Evolutionary conservation across 2,113 vertebrate genomes (phyloP).

Genomic region (Malurus melanocephalus): DNA sequence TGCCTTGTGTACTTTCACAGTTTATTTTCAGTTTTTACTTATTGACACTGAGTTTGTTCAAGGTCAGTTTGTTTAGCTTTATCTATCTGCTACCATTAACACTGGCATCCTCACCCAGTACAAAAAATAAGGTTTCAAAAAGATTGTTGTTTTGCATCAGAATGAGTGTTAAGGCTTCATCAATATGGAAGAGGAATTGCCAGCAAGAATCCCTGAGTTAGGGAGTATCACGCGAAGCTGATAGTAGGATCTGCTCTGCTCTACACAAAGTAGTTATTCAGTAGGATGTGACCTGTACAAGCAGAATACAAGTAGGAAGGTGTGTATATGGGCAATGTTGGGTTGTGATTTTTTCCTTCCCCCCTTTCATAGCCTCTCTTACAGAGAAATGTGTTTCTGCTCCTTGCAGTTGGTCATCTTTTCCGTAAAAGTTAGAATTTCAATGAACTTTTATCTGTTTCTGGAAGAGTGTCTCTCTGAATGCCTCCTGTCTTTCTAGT

Average conservation of each 20-base stretch:
- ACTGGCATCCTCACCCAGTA: not conserved
- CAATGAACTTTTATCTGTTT: not conserved
- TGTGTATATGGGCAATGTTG: accelerated
- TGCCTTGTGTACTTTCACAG: not conserved
- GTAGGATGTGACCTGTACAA: not conserved
- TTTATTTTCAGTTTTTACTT: not conserved
- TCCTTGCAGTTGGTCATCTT: not conserved
- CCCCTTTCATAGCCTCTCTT: accelerated
- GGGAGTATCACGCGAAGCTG: not conserved
- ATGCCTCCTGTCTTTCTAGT: not conserved
- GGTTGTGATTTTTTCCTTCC: accelerated
- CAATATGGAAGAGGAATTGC: not conserved
- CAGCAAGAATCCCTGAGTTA: not conserved
- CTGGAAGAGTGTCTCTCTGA: not conserved
- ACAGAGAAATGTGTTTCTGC: not conserved
- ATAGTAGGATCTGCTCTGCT: not conserved
- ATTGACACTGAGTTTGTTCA: not conserved
- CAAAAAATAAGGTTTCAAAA: not conserved
- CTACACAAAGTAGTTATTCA: not conserved
- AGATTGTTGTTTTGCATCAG: not conserved
- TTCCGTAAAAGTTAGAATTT: not conserved
- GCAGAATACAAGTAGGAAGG: not conserved
- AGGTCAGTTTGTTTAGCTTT: not conserved
- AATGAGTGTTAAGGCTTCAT: not conserved
- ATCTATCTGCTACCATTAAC: not conserved